Base-by-base conservation (phyloP, 2,888 invertebrate species). In the Acronicta leporina region DNA sequence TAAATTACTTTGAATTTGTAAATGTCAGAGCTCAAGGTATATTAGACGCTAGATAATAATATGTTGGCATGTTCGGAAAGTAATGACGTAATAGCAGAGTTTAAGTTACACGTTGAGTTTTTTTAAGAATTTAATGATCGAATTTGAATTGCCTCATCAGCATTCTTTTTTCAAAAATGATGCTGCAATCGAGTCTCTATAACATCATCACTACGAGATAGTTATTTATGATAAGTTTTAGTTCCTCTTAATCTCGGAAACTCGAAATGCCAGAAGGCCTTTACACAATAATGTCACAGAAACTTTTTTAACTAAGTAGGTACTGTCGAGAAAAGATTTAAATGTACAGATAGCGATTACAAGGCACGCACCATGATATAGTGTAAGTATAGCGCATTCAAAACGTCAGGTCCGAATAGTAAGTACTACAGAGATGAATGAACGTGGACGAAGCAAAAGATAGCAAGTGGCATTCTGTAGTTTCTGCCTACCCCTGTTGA, bases 41-140 rank as follows among this genome's bases (percentile, higher is more conserved):
- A 63, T 27, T 71, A 64, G 73, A n/a, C 33, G 13, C 6, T 55
- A 57, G 63, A 73, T 77, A 75, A 75, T 77, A 75, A 75, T 77
- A 70, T 61, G 53, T 61, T 51, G 57, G 61, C 56, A 63, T 41
- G 55, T 62, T 72, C 47, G 43, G 38, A 69, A 63, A 58, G 63
- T 77, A 77, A 73, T 75, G 73, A 75, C 65, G 75, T 75, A 77
- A 77, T 77, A 62, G 62, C 52, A 53, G 51, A 63, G 66, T 74
- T 76, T 68, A 66, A 68, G 59, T 65, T 73, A 65, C 64, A 49
- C 52, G 66, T 64, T 44, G 15, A 59, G 55, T 58, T 71, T 60
- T 73, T 71, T 38, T 48, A 44, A 56, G 67, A 68, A 73, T 73
- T 55, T 73, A 68, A 64, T 68, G 52, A 68, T 50, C 45, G 68